Evolutionary conservation across 2,797 vertebrate species (phyloP).

Genomic region (Tachyglossus aculeatus): DNA sequence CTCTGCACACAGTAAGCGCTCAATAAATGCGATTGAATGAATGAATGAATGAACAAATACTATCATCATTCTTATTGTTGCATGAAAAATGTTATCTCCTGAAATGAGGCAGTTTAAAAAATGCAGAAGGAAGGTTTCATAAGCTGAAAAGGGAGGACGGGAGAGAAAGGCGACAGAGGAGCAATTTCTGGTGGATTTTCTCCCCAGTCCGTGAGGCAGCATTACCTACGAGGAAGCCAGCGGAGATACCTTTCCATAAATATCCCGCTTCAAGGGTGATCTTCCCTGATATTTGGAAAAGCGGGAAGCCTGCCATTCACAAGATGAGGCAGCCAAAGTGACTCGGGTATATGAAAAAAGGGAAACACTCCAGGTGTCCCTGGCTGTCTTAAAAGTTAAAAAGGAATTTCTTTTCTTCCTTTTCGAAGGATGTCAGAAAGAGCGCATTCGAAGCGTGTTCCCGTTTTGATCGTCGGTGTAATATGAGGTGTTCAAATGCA

Average conservation of each 20-base stretch:
- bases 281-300: too few species aligned
- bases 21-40: too few species aligned
- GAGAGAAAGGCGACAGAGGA: too few species aligned
- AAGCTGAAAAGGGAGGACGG: too few species aligned
- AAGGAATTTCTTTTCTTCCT: background rate
- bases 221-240: background rate
- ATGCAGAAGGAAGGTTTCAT: too few species aligned
- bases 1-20: too few species aligned
- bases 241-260: fast-evolving
- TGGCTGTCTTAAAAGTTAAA: background rate
- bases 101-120: too few species aligned
- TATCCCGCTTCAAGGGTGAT: too few species aligned
- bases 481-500: background rate
- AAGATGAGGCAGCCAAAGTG: fast-evolving
- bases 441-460: background rate
- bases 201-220: background rate
- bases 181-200: fast-evolving
- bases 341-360: background rate
- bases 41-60: too few species aligned
- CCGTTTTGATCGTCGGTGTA: background rate
- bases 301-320: background rate
- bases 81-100: too few species aligned
- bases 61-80: too few species aligned
- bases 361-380: background rate
- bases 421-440: background rate